These are phyloP conservation scores for Brachyalestes nurse DNA, from an alignment of 2,797 vertebrate species.

Conservation along the genomic window DNA sequence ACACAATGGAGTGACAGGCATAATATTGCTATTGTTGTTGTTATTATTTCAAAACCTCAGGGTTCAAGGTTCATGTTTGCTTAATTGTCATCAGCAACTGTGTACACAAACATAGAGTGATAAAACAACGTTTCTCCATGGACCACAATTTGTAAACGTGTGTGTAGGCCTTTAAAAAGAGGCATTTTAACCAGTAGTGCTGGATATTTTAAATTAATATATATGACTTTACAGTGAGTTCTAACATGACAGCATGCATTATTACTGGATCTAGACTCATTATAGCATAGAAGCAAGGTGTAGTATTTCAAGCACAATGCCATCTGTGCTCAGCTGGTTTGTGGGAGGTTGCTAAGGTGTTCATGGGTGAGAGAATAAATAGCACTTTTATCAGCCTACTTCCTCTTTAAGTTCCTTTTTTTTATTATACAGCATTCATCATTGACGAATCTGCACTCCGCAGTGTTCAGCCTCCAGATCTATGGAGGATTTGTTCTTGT, in stretches of 20 bases:
- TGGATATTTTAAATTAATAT: neutral
- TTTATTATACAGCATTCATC: conserved; percentile 16
- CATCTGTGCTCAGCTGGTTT: conserved; percentile 4
- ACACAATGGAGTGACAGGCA: no score
- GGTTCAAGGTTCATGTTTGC: no score
- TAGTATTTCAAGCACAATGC: neutral
- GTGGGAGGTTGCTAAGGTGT: neutral
- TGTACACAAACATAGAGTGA: no score
- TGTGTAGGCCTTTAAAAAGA: neutral
- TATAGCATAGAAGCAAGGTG: neutral
- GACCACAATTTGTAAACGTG: no score
- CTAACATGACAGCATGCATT: neutral
- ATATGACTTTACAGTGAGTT: neutral
- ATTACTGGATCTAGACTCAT: neutral
- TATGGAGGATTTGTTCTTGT: neutral
- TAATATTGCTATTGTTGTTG: no score
- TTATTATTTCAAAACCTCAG: no score
- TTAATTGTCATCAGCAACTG: no score
- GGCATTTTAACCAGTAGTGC: no score
- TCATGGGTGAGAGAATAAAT: conserved; percentile 45
- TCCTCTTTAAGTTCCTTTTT: conserved; percentile 61
- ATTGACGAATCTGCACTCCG: neutral
- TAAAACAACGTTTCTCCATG: no score
- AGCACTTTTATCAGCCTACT: conserved; percentile 49
- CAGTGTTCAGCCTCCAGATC: neutral